Conservation (phyloP, 2,113 vertebrate genomes). For the Caracal caracal region DNA sequence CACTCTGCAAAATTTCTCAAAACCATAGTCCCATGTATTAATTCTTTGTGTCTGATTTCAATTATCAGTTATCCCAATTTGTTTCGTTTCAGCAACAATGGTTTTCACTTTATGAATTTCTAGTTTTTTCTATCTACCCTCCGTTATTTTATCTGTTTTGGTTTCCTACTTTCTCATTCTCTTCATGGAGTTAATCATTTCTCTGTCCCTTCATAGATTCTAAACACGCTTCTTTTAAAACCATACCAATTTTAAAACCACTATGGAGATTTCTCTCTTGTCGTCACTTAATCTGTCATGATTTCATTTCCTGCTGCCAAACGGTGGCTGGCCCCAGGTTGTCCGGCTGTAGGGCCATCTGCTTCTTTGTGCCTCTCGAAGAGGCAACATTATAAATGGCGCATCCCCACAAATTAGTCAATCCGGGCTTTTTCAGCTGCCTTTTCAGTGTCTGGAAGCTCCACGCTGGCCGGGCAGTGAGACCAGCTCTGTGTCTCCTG, state of each 20-base stretch:
- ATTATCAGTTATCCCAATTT: not conserved
- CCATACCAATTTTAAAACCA: constrained; percentile 13
- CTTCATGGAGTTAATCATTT: not conserved
- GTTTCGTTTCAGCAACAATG: not conserved
- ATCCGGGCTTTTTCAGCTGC: not conserved
- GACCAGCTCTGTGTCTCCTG: not conserved
- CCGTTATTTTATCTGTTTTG: not conserved
- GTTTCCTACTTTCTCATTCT: not conserved
- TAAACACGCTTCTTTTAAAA: constrained; percentile 44
- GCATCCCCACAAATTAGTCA: not conserved
- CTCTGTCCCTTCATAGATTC: not conserved
- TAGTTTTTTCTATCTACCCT: not conserved
- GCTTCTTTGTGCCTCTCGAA: not conserved
- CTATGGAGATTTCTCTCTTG: not conserved
- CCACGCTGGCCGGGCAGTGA: not conserved
- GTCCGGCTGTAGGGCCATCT: not conserved
- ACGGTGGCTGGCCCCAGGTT: not conserved
- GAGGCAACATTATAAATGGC: not conserved
- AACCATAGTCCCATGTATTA: not conserved
- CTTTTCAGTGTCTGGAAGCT: not conserved
- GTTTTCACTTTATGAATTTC: not conserved
- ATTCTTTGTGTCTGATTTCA: not conserved
- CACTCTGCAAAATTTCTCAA: not conserved
- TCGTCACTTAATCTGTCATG: constrained; percentile 46
- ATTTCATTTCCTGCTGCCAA: constrained; percentile 42